Base-by-base conservation (phyloP, 2,797 vertebrate genomes). In the Hafferia zeledoni region DNA sequence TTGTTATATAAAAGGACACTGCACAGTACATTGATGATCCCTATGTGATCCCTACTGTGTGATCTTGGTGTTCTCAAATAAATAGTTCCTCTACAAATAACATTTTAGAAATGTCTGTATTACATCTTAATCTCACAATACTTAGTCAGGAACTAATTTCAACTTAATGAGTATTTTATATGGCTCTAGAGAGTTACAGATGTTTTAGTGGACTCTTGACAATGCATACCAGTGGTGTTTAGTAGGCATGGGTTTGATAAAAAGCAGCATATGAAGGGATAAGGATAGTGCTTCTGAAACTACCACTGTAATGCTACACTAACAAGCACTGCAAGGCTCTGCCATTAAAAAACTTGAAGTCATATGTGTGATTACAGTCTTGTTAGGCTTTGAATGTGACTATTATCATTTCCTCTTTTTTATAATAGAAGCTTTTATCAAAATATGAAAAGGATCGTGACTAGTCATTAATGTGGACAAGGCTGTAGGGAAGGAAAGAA, bases 381-480 rank as follows among this genome's bases (percentile, higher is more conserved):
- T 43, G 13, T 60, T 64, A 80, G n/a, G 9, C 30, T 87, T 86
- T 31, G 24, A 64, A 46, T 83, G 57, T 31, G 9, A 27, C 20
- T 69, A 5, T 37, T 81, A 23, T 12, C 30, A 2, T 64, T 74
- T 80, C 20, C 46, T 79, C 31, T 53, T 95, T 78, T 75, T 84
- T 56, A 12, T 12, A 46, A 52, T 14, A 50, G 37, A 18, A 39
- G 11, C 44, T 77, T 63, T 77, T 44, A 83, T 80, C 6, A 68
- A 67, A 89, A 68, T 46, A 71, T 1, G 1, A 22, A 55, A 77
- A 74, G 6, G 37, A 27, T 46, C 0, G 0, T 53, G 39, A 52
- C 12, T 53, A 80, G 68, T 67, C 44, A 44, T 65, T 44, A 44
- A 39, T 14, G 22, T 61, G 71, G 23, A 39, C 10, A 50, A 76